Evolutionary conservation across 2,888 invertebrate genomes (phyloP), one percentile per base, ranked within the genome.

Genomic region (Drosophila setosimentum): DNA sequence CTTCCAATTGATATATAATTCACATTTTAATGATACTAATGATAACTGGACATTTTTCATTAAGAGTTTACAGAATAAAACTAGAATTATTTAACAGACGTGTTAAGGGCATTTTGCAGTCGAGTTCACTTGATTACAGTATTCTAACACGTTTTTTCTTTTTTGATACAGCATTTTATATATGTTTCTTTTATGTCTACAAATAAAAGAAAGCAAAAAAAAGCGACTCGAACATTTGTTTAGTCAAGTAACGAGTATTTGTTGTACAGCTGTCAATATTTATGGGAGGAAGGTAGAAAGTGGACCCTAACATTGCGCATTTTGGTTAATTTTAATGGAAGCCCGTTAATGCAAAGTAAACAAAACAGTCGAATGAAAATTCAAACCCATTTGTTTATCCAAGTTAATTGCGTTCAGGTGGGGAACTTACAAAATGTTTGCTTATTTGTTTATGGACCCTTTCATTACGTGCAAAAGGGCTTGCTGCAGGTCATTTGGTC

Each of bases 331-430:
- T 84, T 83, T 54, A 66, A 76, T 69, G 63, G 64, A 18, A 64
- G 53, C 49, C 68, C 71, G 76, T 83, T 88, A 85, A 85, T 85
- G 84, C 82, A 87, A 85, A 82, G 73, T 73, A 84, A 89, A 85
- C 87, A 87, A 18, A 68, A 55, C 40, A 53, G 66, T 59, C 42
- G 49, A 76, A 76, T 68, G 61, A 70, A 73, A 65, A 50, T 58
- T 49, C 48, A 54, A 53, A 37, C 32, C 21, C 67, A 30, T 67
- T 65, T 72, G 80, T 87, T 87, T 73, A 68, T 65, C 54, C 64
- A 76, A 79, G 87, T 70, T 89, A 87, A 82, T 87, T 89, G 85
- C 68, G 71, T 69, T 49, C 67, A 72, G 78, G 65, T 68, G 67
- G 61, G 42, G 54, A 48, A 65, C 61, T 35, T 40, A 45, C 64